Conservation (phyloP, 2,797 vertebrate genomes). For the Momotus momota region DNA sequence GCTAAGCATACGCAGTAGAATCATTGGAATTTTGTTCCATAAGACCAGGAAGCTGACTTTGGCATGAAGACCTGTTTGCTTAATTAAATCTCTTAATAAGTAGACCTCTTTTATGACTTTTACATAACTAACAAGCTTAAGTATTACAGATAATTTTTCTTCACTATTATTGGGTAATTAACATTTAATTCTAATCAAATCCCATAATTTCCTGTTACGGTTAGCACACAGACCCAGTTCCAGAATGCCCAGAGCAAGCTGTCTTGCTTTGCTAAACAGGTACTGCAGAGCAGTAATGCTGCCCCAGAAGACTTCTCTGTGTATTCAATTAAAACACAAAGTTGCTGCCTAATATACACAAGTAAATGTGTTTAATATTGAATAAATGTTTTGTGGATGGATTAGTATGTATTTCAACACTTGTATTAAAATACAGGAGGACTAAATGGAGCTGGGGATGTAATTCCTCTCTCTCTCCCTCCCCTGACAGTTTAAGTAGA, state of each 20-base stretch:
- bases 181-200: constrained; percentile 58
- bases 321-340: constrained; percentile 8
- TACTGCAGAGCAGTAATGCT: background rate
- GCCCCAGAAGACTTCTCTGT: background rate
- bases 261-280: constrained; percentile 6
- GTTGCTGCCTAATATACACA: background rate
- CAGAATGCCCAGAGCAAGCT: background rate
- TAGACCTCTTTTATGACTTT: constrained; percentile 38
- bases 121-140: constrained; percentile 49
- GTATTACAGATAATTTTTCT: constrained; percentile 27
- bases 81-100: constrained; percentile 57
- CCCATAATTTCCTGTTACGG: background rate
- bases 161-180: constrained; percentile 64
- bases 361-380: background rate
- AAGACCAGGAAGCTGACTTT: constrained; percentile 37
- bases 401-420: background rate
- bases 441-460: background rate
- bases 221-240: background rate
- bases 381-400: background rate
- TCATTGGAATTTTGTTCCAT: background rate
- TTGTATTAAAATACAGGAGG: background rate
- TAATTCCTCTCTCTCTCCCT: background rate
- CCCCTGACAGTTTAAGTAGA: background rate
- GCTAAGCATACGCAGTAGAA: background rate
- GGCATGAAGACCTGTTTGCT: constrained; percentile 51